Evolutionary conservation across 2,113 vertebrate genomes (phyloP).

Genomic region (Muntiacus reevesi): DNA sequence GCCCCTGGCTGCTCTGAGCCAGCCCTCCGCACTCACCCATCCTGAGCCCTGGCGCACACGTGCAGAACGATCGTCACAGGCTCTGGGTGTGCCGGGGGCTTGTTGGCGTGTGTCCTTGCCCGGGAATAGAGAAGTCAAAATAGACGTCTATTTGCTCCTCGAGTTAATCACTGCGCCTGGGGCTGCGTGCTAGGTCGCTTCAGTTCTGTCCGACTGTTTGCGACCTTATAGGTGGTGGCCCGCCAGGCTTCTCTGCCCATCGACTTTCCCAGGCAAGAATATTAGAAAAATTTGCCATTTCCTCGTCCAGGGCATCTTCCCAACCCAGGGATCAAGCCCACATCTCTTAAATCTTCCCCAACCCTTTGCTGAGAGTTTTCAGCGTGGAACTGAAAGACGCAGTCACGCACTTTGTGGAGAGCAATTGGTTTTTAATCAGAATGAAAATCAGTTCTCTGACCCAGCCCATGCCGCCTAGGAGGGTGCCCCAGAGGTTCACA

Average conservation of each 20-base stretch:
- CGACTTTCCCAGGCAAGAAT: not conserved
- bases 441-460: not conserved
- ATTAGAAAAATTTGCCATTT: not conserved
- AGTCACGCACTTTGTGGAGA: not conserved
- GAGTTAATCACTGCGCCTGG: not conserved
- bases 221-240: not conserved
- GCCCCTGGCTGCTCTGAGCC: not conserved
- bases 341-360: not conserved
- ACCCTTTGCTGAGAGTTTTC: not conserved
- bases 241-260: not conserved
- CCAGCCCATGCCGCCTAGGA: not conserved
- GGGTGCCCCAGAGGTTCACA: accelerated
- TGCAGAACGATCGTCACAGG: not conserved
- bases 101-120: not conserved
- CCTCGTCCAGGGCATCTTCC: not conserved
- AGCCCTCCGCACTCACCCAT: not conserved
- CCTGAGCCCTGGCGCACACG: not conserved
- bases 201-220: accelerated
- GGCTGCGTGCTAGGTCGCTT: not conserved
- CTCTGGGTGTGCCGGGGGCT: not conserved
- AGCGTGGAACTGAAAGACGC: not conserved
- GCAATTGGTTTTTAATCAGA: accelerated
- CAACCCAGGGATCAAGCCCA: accelerated
- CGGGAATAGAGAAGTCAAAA: accelerated
- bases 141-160: accelerated